Evolutionary conservation across 92 coral and sea anemone species (phyloP), one percentile per base, ranked within the genome.

Genomic region (Paragorgia papillata): DNA sequence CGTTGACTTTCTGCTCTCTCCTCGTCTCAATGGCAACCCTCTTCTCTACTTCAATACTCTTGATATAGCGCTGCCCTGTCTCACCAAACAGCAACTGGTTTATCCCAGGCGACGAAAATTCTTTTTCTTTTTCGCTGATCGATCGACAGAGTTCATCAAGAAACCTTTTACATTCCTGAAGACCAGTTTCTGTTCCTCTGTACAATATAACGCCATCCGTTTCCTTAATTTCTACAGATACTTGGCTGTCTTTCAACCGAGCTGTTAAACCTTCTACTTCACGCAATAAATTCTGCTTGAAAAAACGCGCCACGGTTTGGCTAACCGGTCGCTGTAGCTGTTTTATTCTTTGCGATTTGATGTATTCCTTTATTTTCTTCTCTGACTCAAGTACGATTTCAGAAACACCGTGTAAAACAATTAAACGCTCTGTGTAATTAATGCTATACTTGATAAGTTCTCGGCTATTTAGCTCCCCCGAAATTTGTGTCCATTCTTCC

Each of bases 51-150:
- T 76, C 73, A 2, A 91, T 84, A n/a, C 62, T 75, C 41, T 92
- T 89, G 27, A 73, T 73, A 66, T 89, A 80, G 3, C 74, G 62
- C 22, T 70, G 84, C 19, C 88, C 97, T 60, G 57, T 76, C 29
- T 85, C 91, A 62, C 78, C 62, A 6, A 77, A 43, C 70, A 86
- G 79, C 26, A 34, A 83, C 20, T 85, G 85, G 19, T 40, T 62
- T 3, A 89, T 57, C 15, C 97, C 97, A 17, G 94, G 89, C 65
- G 84, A 93, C 14, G 75, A 60, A 15, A 73, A 76, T 28, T 79
- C 77, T 28, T 62, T 18, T 17, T 58, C 59, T 0, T 56, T 80
- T 22, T 25, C 62, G 19, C 25, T 75, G 13, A 87, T 64, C 12
- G 81, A 40, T 9, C 65, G 57, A 17, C 50, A 37, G 25, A 87